Base-by-base conservation (phyloP, 2,888 invertebrate species). In the Dione juno region DNA sequence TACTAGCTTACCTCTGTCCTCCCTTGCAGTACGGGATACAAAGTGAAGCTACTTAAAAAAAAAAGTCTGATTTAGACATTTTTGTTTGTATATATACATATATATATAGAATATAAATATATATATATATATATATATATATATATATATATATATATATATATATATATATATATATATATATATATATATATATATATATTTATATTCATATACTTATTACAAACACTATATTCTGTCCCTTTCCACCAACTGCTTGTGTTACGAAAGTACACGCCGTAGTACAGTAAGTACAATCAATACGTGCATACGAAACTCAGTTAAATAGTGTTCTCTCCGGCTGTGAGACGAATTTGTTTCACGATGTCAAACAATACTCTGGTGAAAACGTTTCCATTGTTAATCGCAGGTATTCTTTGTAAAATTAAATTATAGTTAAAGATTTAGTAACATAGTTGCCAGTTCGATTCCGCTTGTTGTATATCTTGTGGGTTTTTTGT, bases 381-480 rank as follows among this genome's bases (percentile, higher is more conserved):
- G 66, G 80, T 81, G 78, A 78, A 77, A 76, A 79, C 80, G 16
- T 76, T 83, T 14, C 81, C 81, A 66, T 21, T 85, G 21, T 66
- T 82, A 53, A 63, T 83, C 63, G 67, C 82, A 82, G 84, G 85
- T 86, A 82, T 77, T 76, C 76, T 10, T 43, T 59, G 21, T 19
- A 2, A 1, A 68, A 66, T 35, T 37, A 16, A 37, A 9, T 48
- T 9, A 6, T 45, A 3, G 50, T 2, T 59, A 21, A 3, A 11
- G 11, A 2, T 53, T 53, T 41, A 54, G 40, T 8, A 0, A n/a
- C n/a, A 6, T 43, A 59, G 28, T n/a, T 14, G 41, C n/a, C 41
- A 40, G 41, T 59, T 59, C 21, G 58, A 54, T 54, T 54, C 35
- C 11, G 35, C n/a, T 14, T 54, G 2, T n/a, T 45, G n/a, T 16